phyloP scores from a whole-genome alignment of 2,888 invertebrate species.

The Eueremaeus valkanovi region DNA sequence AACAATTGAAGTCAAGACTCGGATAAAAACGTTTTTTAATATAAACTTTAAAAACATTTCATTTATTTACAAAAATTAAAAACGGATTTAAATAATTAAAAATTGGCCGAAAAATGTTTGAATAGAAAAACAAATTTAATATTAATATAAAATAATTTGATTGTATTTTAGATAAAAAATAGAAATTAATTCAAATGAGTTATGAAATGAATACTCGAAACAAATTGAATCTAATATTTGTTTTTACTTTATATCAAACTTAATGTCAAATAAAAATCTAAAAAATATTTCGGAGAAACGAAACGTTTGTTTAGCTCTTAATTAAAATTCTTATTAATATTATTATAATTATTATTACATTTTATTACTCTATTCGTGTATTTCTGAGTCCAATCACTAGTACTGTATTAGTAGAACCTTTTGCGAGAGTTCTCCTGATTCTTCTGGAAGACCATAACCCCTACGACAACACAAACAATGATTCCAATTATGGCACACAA shows the following conservation, averaged over 20 bases:
- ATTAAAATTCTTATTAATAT: too few relatives aligned
- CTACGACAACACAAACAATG: conserved; percentile 76
- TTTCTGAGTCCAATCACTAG: too few relatives aligned
- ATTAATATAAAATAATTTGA: neutral
- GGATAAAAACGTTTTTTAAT: too few relatives aligned
- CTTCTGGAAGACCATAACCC: conserved; percentile 89
- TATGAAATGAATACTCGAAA: neutral
- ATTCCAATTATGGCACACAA: conserved; percentile 75
- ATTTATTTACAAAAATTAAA: neutral
- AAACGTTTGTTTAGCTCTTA: too few relatives aligned
- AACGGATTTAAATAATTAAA: too few relatives aligned
- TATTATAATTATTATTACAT: neutral
- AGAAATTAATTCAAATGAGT: neutral
- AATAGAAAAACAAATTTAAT: too few relatives aligned
- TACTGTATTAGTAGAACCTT: conserved; percentile 70
- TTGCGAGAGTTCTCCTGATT: conserved; percentile 83
- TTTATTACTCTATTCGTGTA: too few relatives aligned
- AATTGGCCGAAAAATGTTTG: neutral
- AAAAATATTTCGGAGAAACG: neutral
- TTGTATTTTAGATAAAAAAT: neutral
- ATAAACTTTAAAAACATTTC: neutral
- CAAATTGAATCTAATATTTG: neutral
- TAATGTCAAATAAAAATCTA: neutral
- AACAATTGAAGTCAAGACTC: neutral
- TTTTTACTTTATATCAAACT: neutral